Conservation (phyloP, 2,113 vertebrate species). For the Ramphastos sulfuratus region DNA sequence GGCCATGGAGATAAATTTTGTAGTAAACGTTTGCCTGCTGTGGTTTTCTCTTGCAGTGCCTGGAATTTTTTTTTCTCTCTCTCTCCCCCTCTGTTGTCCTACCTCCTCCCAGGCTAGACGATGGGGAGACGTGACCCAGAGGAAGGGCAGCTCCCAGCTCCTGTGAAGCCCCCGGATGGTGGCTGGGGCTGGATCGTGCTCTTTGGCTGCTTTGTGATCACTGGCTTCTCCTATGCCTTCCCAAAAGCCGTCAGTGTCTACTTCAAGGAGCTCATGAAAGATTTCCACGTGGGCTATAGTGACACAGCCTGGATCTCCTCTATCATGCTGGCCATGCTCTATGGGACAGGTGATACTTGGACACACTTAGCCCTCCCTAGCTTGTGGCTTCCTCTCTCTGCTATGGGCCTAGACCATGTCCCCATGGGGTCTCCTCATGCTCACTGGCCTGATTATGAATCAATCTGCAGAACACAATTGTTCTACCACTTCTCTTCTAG, state of each 20-base stretch:
- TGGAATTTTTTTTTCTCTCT: not conserved
- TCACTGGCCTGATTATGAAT: not conserved
- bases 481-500: not conserved
- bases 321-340: conserved; percentile 83
- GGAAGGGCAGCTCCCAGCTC: conserved; percentile 32
- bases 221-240: conserved; percentile 81
- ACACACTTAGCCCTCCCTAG: not conserved
- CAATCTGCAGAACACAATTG: not conserved
- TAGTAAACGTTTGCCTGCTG: not conserved
- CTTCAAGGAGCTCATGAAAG: conserved; percentile 80
- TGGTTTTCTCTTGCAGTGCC: not conserved
- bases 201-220: conserved; percentile 78
- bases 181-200: conserved; percentile 81
- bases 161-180: conserved; percentile 73
- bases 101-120: not conserved
- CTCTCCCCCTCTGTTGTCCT: not conserved
- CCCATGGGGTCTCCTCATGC: not conserved
- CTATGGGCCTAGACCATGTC: not conserved
- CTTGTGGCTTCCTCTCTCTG: not conserved
- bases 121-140: conserved; percentile 70
- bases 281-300: conserved; percentile 80
- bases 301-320: conserved; percentile 85
- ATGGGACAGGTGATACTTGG: conserved; percentile 75
- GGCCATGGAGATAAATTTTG: not conserved
- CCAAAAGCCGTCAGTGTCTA: conserved; percentile 83